phyloP scores from a whole-genome alignment of 1,140 invertebrate genomes.

The Polypedilum vanderplanki region DNA sequence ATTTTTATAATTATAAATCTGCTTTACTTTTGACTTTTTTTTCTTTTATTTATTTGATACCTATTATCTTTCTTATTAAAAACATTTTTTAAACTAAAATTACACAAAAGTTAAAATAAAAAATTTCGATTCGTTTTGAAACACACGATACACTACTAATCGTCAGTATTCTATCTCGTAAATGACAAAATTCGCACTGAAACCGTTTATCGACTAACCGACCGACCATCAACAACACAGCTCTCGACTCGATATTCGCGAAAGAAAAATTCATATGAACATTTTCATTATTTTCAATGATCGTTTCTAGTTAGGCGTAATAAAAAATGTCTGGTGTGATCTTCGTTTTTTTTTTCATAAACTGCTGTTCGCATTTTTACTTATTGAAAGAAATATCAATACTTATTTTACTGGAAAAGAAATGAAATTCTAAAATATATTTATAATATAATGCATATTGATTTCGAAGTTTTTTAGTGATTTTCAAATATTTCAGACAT shows the following conservation, averaged over 20 bases:
- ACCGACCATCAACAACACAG: neutral
- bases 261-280: neutral
- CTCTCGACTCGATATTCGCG: neutral
- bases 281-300: neutral
- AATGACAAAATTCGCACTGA: neutral
- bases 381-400: too few relatives aligned
- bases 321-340: too few relatives aligned
- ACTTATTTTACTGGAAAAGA: too few relatives aligned
- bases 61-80: neutral
- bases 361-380: too few relatives aligned
- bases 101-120: neutral
- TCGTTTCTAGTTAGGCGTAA: too few relatives aligned
- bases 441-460: too few relatives aligned
- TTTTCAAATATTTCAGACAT: too few relatives aligned
- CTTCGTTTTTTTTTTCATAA: too few relatives aligned
- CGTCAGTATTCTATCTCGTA: neutral
- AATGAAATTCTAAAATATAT: too few relatives aligned
- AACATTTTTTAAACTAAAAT: too few relatives aligned
- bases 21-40: neutral
- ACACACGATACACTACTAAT: neutral
- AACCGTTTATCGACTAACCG: neutral
- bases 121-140: neutral
- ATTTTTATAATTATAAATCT: neutral
- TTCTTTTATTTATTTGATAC: neutral
- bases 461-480: too few relatives aligned